Base-by-base conservation (phyloP, 2,797 vertebrate species). In the Serranus cabrilla region DNA sequence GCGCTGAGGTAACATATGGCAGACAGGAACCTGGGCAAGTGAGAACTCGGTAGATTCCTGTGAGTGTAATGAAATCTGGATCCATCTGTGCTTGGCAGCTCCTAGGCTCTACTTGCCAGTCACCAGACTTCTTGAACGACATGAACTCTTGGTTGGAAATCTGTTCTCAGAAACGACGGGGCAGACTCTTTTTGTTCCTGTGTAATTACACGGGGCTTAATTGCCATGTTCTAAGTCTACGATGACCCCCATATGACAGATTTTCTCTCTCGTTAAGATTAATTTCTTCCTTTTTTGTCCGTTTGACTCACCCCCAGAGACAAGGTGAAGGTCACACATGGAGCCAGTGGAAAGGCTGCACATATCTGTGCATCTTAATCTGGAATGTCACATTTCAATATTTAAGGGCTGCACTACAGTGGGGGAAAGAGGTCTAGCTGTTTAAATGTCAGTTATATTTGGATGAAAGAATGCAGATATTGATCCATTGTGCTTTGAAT, bases 361-460 rank as follows among this genome's bases (percentile, higher is more conserved):
- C 59, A 37, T 42, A 83, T 65, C 37, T 40, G 27, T 55, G 31
- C 23, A 43, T 57, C 64, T 60, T 49, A 62, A 54, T 71, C 71
- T 47, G 50, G 59, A 72, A 72, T 52, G 68, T 81, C 63, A 68
- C 46, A 72, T 52, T 39, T 57, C 46, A 59, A 49, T 66, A 9
- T 72, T 49, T 47, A 27, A 60, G 47, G 54, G 37, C 57, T 42
- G 11, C n/a, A 4, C 10, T 16, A 11, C 27, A 12, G 56, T 45
- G 25, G 27, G n/a, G 50, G 13, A 16, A 37, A 58, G 37, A 21
- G 34, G 25, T 31, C 18, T 20, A 27, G 51, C 51, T 57, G 56
- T 52, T 81, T 34, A 76, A 81, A 81, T 81, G 58, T 73, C 74
- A 77, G 16, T 16, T 43, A n/a, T 55, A 59, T 59, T 73, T 77